Evolutionary conservation across 2,888 invertebrate species (phyloP), one percentile per base, ranked within the genome.

Genomic region (Macrosiphum euphorbiae): DNA sequence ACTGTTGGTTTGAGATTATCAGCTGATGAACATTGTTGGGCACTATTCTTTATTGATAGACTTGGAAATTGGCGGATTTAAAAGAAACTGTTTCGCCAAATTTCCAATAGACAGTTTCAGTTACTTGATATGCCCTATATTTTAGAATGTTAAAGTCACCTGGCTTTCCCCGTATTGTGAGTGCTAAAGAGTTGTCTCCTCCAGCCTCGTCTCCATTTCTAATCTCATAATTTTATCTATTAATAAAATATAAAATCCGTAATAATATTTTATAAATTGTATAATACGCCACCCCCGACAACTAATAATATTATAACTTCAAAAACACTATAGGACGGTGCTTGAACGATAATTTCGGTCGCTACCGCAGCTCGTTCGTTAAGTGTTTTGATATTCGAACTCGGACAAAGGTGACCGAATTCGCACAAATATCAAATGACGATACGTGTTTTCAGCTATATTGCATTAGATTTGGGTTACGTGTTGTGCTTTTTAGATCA

Each of bases 401-500:
- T 85, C 44, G 3, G 85, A 44, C 26, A 28, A 47, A 41, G 50
- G n/a, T 52, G 50, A 8, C 20, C 50, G 7, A 87, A 87, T 47
- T 50, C 50, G n/a, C 87, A 50, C 47, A 47, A 28, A 50, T 87
- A 87, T 87, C 50, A 28, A 13, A 87, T 87, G 47, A 85, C 85
- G n/a, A 67, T 67, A 16, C 20, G 28, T 16, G 44, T 47, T 61
- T 89, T 89, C 47, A 20, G 44, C 44, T 28, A 61, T n/a, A 13
- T 28, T 13, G 7, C 61, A 44, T 61, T 58, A 89, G 8, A 44
- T 88, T 61, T 61, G 16, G 3, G 44, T 47, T 47, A 89, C 61
- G 61, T 61, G 89, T 89, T 28, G 44, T 61, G 61, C 28, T 89
- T 89, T 89, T 89, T 28, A 44, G 58, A 89, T 89, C 58, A 61